Evolutionary conservation across 2,888 invertebrate genomes (phyloP), one percentile per base, ranked within the genome.

Genomic region (Dicyrtomina minuta): DNA sequence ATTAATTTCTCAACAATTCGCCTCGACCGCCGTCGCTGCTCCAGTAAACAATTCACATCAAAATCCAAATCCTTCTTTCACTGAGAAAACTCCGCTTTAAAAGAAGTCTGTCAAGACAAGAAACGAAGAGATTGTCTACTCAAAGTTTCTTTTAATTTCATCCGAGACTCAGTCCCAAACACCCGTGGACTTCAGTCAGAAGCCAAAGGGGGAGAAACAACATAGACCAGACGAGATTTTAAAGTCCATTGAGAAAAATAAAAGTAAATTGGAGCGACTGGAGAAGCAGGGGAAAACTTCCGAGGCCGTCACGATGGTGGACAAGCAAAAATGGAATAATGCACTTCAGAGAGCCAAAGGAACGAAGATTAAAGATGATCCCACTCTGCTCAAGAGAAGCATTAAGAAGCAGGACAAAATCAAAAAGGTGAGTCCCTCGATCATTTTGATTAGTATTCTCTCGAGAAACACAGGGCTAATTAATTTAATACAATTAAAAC

Each of bases 341-440:
- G 94, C 90, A 0, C 83, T 97, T 68, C 90, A 92, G 65, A 93
- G 91, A 84, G 90, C 93, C 1, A 88, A 90, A 80, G 97, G 97
- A 0, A 88, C 90, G 77, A 97, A 93, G 84, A 88, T 97, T 0
- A 94, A 92, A 83, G 96, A 97, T 83, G 92, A 97, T 83, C 88
- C 91, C 1, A 87, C 86, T 65, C 82, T 96, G 68, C 83, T 98
- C 64, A 93, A 92, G 80, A 92, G 92, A 81, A 88, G 92, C 2
- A 87, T 96, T 66, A 91, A 92, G 80, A 90, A 88, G 78, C 85
- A 89, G 81, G 90, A 92, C 79, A 89, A 91, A 80, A 86, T 87
- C 79, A 93, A 94, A 81, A 89, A 76, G 58, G 51, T 66, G 17
- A 17, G n/a, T n/a, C n/a, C n/a, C n/a, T n/a, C n/a, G n/a, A n/a